A percentile compares a stretch with the other conserved stretches of the same genome.
phyloP scores from a whole-genome alignment of 2,113 vertebrate species.

The Hydropotes inermis region DNA sequence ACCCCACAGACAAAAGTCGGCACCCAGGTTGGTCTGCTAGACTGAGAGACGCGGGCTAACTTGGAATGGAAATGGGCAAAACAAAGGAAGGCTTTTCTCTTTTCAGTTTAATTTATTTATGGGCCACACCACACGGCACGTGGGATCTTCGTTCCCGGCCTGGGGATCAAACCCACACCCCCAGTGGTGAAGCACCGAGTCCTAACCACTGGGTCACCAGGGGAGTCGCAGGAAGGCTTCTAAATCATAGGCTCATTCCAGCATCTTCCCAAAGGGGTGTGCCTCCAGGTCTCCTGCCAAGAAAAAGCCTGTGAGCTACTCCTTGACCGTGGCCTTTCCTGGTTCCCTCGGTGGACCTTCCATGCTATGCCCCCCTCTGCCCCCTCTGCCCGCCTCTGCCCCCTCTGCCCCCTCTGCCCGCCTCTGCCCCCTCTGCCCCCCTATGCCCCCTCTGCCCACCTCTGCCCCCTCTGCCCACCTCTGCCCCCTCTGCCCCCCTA shows the following conservation, averaged over 20 bases:
- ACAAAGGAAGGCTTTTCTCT: neutral
- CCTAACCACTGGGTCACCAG: neutral
- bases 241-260: too few species aligned
- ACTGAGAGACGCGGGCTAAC: fast-evolving
- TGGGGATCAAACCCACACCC: neutral
- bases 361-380: fast-evolving
- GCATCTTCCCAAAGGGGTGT: neutral
- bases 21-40: fast-evolving
- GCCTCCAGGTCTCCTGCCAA: neutral
- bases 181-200: neutral
- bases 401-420: too few species aligned
- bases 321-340: fast-evolving
- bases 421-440: too few species aligned
- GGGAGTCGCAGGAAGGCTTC: neutral
- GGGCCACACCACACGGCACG: fast-evolving
- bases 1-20: neutral
- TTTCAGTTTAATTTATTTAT: neutral
- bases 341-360: fast-evolving
- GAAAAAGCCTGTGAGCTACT: fast-evolving
- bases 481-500: too few species aligned
- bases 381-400: neutral
- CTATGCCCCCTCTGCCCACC: too few species aligned
- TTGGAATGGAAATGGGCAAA: neutral
- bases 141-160: neutral
- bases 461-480: too few species aligned